Base-by-base conservation (phyloP, 2,888 invertebrate species). In the Vesta saturnalis region DNA sequence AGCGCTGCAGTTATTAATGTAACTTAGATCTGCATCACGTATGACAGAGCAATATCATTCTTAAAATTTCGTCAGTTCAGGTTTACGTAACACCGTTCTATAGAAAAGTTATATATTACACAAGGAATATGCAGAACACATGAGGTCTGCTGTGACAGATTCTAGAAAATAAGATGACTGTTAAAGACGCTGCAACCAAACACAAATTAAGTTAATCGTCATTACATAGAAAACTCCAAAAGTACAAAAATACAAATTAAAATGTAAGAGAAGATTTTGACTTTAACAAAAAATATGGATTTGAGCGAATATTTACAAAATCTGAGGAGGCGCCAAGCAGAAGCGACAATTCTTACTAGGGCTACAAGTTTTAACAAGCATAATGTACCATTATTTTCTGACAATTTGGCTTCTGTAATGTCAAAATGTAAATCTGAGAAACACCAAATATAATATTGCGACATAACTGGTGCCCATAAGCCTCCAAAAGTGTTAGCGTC, bases 201-300 rank as follows among this genome's bases (percentile, higher is more conserved):
- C n/a, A n/a, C n/a, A n/a, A n/a, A n/a, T n/a, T n/a, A n/a, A n/a
- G n/a, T n/a, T n/a, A n/a, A n/a, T n/a, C n/a, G n/a, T n/a, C n/a
- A n/a, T n/a, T n/a, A n/a, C n/a, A n/a, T n/a, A n/a, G n/a, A n/a
- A n/a, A n/a, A n/a, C n/a, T n/a, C n/a, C n/a, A n/a, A n/a, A n/a
- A n/a, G n/a, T n/a, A n/a, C n/a, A n/a, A 46, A 46, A n/a, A 6
- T 8, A n/a, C 14, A 4, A 14, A 46, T 46, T 5, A 46, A n/a
- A 14, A 4, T 14, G 3, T 46, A 46, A n/a, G 46, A 14, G 14
- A 46, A 8, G 14, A n/a, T 46, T 46, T 39, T 12, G n/a, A n/a
- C n/a, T n/a, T n/a, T n/a, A n/a, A n/a, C n/a, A n/a, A 23, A 35
- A 15, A 46, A 16, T 43, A 43, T 18, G 58, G 58, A 14, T 58